Evolutionary conservation across 1,140 invertebrate genomes (phyloP).

Genomic region (Atta cephalotes): DNA sequence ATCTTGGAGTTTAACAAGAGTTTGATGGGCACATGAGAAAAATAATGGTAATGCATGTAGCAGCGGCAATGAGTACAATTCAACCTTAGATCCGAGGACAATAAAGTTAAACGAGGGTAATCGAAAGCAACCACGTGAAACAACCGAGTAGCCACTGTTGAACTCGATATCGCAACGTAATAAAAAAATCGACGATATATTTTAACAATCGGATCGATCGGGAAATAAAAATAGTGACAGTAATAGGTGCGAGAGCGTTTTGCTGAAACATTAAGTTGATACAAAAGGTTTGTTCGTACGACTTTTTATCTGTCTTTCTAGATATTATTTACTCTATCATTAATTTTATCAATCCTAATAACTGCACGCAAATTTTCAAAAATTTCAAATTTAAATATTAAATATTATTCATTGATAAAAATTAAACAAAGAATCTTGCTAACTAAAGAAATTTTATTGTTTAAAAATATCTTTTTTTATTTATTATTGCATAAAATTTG

Average conservation of each 20-base stretch:
- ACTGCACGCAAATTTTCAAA: background rate
- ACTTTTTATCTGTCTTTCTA: background rate
- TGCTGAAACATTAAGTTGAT: background rate
- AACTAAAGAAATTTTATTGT: background rate
- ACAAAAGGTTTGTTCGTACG: background rate
- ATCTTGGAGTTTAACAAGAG: background rate
- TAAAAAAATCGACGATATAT: slow-evolving; percentile 42
- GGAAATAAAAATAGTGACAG: background rate
- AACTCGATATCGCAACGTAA: slow-evolving; percentile 21
- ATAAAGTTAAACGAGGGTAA: slow-evolving; percentile 25
- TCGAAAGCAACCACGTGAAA: slow-evolving; percentile 38
- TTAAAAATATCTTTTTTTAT: background rate
- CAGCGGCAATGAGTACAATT: slow-evolving; percentile 2
- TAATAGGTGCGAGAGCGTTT: background rate
- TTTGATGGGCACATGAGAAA: background rate
- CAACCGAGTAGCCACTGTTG: slow-evolving; percentile 16
- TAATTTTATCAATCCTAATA: background rate
- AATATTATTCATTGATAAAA: background rate
- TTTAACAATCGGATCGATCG: slow-evolving; percentile 31
- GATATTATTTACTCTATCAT: no score
- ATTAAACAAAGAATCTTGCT: background rate
- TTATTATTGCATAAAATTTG: background rate
- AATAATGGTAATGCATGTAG: background rate
- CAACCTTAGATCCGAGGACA: background rate
- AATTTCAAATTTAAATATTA: background rate